phyloP scores from a whole-genome alignment of 2,888 invertebrate genomes.

The Phrixothrix hirtus region DNA sequence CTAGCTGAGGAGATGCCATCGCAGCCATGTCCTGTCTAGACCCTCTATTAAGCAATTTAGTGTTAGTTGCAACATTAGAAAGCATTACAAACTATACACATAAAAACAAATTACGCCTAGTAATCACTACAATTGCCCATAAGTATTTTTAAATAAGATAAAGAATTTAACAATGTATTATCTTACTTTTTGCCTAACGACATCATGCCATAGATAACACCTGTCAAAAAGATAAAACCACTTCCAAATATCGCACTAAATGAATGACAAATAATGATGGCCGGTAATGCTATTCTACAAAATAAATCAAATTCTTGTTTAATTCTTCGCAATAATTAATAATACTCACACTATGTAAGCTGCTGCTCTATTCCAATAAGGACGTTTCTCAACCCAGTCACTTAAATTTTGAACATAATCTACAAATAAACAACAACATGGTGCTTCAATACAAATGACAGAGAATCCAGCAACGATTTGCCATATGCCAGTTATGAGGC shows the following conservation, averaged over 20 bases:
- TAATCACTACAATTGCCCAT: slow-evolving; percentile 1
- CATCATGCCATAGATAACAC: slow-evolving; percentile 92
- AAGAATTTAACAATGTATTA: slow-evolving; percentile 11
- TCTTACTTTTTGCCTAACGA: slow-evolving; percentile 92
- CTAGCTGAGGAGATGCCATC: slow-evolving; percentile 72
- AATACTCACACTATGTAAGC: slow-evolving; percentile 80
- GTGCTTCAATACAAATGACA: slow-evolving; percentile 89
- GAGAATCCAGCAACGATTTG: slow-evolving; percentile 89
- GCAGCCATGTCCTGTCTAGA: slow-evolving; percentile 84
- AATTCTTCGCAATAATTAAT: not conserved
- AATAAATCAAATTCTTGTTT: slow-evolving; percentile 12
- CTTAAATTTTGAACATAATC: slow-evolving; percentile 90
- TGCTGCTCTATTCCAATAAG: slow-evolving; percentile 88
- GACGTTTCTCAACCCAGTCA: slow-evolving; percentile 79
- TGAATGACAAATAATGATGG: slow-evolving; percentile 77
- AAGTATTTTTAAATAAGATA: slow-evolving; percentile 2
- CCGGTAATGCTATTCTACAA: slow-evolving; percentile 75
- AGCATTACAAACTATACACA: slow-evolving; percentile 7
- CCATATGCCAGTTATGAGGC: slow-evolving; percentile 79
- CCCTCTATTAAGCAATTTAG: slow-evolving; percentile 62
- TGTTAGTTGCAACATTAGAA: slow-evolving; percentile 19
- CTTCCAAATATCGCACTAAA: slow-evolving; percentile 82
- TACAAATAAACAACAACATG: slow-evolving; percentile 95
- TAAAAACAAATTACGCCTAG: not conserved
- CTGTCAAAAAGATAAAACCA: slow-evolving; percentile 86